Base-by-base conservation (phyloP, 1,140 invertebrate genomes). In the Leptonema lineaticorne region DNA sequence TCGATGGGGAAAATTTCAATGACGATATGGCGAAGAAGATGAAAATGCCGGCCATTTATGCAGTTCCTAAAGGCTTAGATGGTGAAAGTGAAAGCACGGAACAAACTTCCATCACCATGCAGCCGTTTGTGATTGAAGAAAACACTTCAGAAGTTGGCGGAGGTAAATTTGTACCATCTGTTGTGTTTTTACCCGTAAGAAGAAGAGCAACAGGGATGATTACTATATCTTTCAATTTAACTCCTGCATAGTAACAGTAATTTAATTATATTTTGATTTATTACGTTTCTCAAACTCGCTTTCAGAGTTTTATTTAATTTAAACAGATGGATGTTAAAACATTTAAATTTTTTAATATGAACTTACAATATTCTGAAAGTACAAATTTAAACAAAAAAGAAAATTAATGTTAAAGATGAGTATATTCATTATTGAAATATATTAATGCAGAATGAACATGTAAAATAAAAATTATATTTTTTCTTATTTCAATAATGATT, bases 171-270 rank as follows among this genome's bases (percentile, higher is more conserved):
- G 87, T 94, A 66, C 93, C 95, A 26, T 93, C 94, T 63, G 83
- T 97, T 64, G 92, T 97, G 75, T 95, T 95, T 81, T 85, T 97
- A 76, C 95, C 95, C 45, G 94, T 97, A 64, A 88, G 90, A 71
- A 88, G 92, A 72, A 89, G 92, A 77, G 86, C 95, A 70, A 89
- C 86, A 73, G 87, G 89, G 75, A 87, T 89, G 66, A 85, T 95
- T 73, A 93, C 92, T 66, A 89, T 94, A 63, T 94, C 93, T 76
- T 95, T 97, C 78, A 94, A 89, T 73, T 88, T 97, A 59, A 96
- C 92, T 75, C 94, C 94, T 68, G 92, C 93, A 82, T 95, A 88
- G 76, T 59, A 20, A n/a, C n/a, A n/a, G n/a, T n/a, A n/a, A n/a
- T n/a, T n/a, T n/a, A n/a, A n/a, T n/a, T n/a, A n/a, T n/a, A n/a